phyloP scores from a whole-genome alignment of 2,113 vertebrate species.

The Geococcyx californianus region DNA sequence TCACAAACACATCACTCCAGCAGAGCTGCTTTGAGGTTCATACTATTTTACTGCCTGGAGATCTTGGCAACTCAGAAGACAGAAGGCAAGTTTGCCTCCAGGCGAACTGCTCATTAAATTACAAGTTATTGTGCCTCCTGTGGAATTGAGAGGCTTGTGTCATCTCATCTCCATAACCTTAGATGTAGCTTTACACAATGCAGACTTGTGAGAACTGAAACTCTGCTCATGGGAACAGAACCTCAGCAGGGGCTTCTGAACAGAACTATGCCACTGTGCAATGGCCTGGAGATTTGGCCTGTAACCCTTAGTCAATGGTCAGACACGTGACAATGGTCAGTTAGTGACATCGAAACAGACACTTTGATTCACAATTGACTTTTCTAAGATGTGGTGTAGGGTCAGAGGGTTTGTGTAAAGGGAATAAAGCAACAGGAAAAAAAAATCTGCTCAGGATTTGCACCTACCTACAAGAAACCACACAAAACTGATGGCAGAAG shows the following conservation, averaged over 20 bases:
- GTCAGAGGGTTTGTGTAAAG: background rate
- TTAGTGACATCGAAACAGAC: background rate
- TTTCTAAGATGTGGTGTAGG: background rate
- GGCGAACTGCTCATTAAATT: background rate
- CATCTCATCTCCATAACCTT: background rate
- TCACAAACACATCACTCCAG: background rate
- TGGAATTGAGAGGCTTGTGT: background rate
- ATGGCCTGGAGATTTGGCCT: background rate
- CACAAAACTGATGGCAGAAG: background rate
- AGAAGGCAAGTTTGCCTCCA: background rate
- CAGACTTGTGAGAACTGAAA: background rate
- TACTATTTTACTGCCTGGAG: background rate
- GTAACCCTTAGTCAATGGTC: background rate
- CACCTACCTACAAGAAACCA: slow-evolving; percentile 64
- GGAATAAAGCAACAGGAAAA: background rate
- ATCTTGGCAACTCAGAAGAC: background rate
- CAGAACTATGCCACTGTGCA: background rate
- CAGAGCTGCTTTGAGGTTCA: background rate
- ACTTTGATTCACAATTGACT: background rate
- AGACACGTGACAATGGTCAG: accelerated
- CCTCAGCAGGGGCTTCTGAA: background rate
- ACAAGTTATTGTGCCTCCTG: background rate
- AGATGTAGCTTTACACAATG: background rate
- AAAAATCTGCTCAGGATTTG: background rate
- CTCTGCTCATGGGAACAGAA: background rate